Evolutionary conservation across 1,140 invertebrate genomes (phyloP), one percentile per base, ranked within the genome.

Genomic region (Brachionus paranguensis): DNA sequence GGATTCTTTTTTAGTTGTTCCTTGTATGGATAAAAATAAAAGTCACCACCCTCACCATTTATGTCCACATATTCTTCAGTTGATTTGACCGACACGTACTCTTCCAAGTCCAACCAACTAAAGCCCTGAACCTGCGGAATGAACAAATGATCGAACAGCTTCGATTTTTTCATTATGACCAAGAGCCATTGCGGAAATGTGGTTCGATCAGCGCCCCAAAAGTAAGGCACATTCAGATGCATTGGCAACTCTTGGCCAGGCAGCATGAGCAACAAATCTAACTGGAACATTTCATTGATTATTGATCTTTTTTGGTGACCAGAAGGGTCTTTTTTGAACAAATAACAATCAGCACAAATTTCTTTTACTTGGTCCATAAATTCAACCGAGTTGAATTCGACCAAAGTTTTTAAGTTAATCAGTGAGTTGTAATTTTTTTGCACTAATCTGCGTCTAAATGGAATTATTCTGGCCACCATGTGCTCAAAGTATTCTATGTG

Each of bases 11-110:
- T 76, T 6, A 27, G 7, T 7, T 29, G n/a, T 20, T 33, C 14
- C 20, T 14, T 20, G 43, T 81, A 81, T 45, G 78, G 78, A 64
- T 64, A 81, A 68, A 64, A 81, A 68, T 81, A 81, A 81, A 81
- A 81, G 45, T 81, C 64, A 43, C 78, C 78, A 45, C 72, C 72
- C 4, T 76, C 72, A 14, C 78, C 78, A 68, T 81, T 81, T 14
- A 64, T 29, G 20, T 64, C 53, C 20, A 60, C 64, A 41, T 81
- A 60, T 45, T 81, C 29, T 3, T 81, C 78, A 5, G 29, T 81
- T 5, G 33, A 12, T 37, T 60, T 20, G 6, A 12, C 60, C 3
- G 27, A n/a, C 10, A 27, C n/a, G 4, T 76, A 76, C n/a, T 76
- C 43, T 27, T 76, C 72, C n/a, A 76, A 50, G 27, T 76, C 72